These are phyloP conservation scores for Dromiciops gliroides DNA, from an alignment of 2,113 vertebrate genomes.

Conservation along the genomic window DNA sequence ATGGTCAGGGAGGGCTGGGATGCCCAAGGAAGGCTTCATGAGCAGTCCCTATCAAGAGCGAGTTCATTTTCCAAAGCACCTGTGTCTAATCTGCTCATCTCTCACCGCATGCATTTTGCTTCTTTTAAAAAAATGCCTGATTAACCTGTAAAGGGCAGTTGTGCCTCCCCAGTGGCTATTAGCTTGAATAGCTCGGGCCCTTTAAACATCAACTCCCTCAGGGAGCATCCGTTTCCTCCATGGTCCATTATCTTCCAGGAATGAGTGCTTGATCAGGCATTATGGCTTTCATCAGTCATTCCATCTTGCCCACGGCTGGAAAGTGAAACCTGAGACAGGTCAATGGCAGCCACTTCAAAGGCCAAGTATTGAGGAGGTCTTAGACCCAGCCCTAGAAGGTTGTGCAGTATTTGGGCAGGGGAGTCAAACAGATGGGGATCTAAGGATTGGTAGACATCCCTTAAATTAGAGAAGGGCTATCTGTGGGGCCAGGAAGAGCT, in stretches of 20 bases:
- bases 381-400: not conserved
- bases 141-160: constrained; percentile 27
- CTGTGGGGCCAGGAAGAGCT: not conserved
- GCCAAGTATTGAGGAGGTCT: not conserved
- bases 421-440: not conserved
- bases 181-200: constrained; percentile 29
- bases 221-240: constrained; percentile 4
- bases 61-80: accelerated
- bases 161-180: constrained; percentile 9
- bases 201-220: constrained; percentile 22
- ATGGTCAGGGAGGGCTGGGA: not conserved
- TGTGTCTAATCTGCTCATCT: not conserved
- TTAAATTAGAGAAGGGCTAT: not conserved
- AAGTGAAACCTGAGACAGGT: not conserved
- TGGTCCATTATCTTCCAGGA: constrained; percentile 37
- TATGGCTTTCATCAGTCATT: constrained; percentile 45
- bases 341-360: not conserved
- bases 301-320: not conserved
- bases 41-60: accelerated
- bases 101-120: not conserved
- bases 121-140: not conserved
- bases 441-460: not conserved
- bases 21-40: not conserved
- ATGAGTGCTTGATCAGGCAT: constrained; percentile 6
- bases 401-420: not conserved